These are phyloP conservation scores for Odontomachus brunneus DNA, from an alignment of 1,140 invertebrate species.

Conservation along the genomic window DNA sequence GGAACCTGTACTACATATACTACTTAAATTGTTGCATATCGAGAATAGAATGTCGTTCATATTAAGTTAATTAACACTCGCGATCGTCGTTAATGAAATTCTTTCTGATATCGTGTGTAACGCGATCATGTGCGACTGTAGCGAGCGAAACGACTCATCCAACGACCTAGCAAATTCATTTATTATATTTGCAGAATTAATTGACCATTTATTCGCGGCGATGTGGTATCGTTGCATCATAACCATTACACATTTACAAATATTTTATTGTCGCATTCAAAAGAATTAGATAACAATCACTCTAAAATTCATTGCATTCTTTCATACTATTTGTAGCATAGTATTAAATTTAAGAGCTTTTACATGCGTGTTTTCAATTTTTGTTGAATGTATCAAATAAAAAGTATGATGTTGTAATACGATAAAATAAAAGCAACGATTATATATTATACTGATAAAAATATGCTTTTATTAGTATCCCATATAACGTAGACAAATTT, in stretches of 20 bases:
- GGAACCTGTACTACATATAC: too few species aligned
- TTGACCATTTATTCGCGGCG: not conserved
- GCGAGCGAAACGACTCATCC: not conserved
- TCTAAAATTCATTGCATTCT: not conserved
- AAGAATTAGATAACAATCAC: conserved; percentile 3
- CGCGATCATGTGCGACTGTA: not conserved
- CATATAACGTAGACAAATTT: not conserved
- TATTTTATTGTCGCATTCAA: not conserved
- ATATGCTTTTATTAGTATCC: too few species aligned
- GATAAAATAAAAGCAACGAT: too few species aligned
- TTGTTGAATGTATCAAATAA: too few species aligned
- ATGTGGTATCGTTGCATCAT: not conserved
- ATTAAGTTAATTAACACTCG: too few species aligned
- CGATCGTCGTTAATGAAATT: too few species aligned
- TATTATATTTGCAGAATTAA: conserved; percentile 20
- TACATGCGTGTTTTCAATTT: not conserved
- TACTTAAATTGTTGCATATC: too few species aligned
- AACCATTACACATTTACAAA: not conserved
- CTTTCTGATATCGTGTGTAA: not conserved
- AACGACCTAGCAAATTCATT: not conserved
- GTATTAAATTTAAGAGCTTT: conserved; percentile 4
- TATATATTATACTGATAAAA: too few species aligned
- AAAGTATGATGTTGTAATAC: too few species aligned
- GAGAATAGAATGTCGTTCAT: too few species aligned
- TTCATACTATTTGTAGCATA: too few species aligned